Evolutionary conservation across 2,113 vertebrate species (phyloP).

Genomic region (Takifugu bimaculatus): DNA sequence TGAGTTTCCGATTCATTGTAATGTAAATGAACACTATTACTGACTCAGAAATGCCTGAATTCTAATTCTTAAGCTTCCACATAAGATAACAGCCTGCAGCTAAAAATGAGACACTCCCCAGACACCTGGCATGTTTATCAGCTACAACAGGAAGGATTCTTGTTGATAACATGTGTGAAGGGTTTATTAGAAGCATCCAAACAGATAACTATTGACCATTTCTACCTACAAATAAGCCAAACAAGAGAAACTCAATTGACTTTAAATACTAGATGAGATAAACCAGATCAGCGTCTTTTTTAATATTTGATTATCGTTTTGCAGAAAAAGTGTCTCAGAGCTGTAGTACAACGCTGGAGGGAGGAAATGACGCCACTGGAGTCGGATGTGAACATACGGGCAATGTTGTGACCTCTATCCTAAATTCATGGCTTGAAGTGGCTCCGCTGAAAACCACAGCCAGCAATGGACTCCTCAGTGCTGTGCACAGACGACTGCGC

Average conservation of each 20-base stretch:
- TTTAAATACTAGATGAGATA: constrained; percentile 2
- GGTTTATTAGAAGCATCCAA: constrained; percentile 31
- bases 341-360: background rate
- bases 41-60: too few species aligned
- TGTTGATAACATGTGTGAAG: constrained; percentile 34
- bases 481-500: constrained; percentile 19
- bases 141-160: constrained; percentile 21
- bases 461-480: constrained; percentile 34
- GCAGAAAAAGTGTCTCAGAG: constrained; percentile 22
- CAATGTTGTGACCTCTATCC: background rate
- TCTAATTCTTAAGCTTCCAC: too few species aligned
- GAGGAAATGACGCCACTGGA: constrained; percentile 27
- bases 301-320: constrained; percentile 14
- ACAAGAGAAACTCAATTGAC: constrained; percentile 5
- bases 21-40: too few species aligned
- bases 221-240: constrained; percentile 24
- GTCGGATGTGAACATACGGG: background rate
- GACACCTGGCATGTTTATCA: constrained; percentile 10
- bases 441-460: background rate
- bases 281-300: background rate
- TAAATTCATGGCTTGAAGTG: constrained; percentile 4
- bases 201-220: constrained; percentile 29
- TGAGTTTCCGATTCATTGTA: too few species aligned
- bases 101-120: background rate
- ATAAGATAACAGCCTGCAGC: too few species aligned